phyloP scores from a whole-genome alignment of 2,888 invertebrate species.

The Hermaeophaga mercurialis region DNA sequence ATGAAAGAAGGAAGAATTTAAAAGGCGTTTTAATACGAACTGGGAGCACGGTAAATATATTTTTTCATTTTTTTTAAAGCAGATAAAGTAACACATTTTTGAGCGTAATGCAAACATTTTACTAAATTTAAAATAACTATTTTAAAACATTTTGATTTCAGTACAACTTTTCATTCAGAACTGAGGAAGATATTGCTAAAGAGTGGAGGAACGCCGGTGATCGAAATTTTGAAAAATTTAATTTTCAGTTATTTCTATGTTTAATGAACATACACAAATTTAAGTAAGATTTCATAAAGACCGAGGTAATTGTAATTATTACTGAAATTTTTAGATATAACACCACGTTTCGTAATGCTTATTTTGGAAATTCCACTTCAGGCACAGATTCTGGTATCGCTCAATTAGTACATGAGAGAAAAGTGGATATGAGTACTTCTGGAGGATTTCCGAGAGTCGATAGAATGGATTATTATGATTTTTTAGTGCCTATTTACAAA shows the following conservation, averaged over 20 bases:
- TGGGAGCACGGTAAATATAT: constrained; percentile 41
- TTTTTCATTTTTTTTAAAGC: not conserved
- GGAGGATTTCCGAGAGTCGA: constrained; percentile 41
- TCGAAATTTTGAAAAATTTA: constrained; percentile 42
- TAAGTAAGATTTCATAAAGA: constrained; percentile 36
- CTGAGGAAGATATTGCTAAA: constrained; percentile 7
- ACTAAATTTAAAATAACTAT: too few relatives aligned
- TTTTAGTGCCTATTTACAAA: constrained; percentile 44
- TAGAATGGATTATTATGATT: constrained; percentile 44
- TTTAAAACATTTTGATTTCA: constrained; percentile 16
- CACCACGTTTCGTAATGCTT: constrained; percentile 34
- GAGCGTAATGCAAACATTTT: too few relatives aligned
- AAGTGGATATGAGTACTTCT: constrained; percentile 42
- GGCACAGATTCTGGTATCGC: constrained; percentile 48
- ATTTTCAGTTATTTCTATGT: constrained; percentile 44
- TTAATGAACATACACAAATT: constrained; percentile 46
- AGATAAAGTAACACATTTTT: too few relatives aligned
- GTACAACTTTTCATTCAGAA: constrained; percentile 31
- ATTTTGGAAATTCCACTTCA: constrained; percentile 45
- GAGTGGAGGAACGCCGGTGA: not conserved
- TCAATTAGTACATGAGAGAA: constrained; percentile 41
- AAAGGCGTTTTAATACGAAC: constrained; percentile 40
- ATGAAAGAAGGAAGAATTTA: constrained; percentile 44
- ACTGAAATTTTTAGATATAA: constrained; percentile 36
- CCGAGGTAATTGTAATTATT: not conserved